phyloP scores from a whole-genome alignment of 2,888 invertebrate genomes.

The Drosophila kanekoi region DNA sequence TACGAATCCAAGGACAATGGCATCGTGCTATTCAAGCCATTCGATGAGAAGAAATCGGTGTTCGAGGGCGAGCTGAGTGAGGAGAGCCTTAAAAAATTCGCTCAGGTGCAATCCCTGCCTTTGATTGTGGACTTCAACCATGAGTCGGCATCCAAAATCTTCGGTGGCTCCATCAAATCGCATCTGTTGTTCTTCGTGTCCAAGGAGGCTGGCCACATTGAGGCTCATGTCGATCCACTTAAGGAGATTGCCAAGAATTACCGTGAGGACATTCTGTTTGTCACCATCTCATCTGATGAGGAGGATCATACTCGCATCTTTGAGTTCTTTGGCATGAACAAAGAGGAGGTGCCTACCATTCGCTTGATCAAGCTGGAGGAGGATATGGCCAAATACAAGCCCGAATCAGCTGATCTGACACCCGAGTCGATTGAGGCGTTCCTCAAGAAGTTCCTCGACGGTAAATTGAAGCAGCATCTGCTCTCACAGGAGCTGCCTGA shows the following conservation, averaged over 20 bases:
- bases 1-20: slow-evolving; percentile 92
- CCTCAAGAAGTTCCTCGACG: slow-evolving; percentile 95
- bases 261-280: slow-evolving; percentile 96
- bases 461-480: slow-evolving; percentile 97
- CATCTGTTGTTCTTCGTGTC: slow-evolving; percentile 98
- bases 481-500: slow-evolving; percentile 97
- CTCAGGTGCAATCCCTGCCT: slow-evolving; percentile 93
- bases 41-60: slow-evolving; percentile 93
- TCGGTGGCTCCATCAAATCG: slow-evolving; percentile 98
- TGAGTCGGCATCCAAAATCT: slow-evolving; percentile 98
- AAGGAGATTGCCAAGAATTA: slow-evolving; percentile 94
- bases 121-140: slow-evolving; percentile 98
- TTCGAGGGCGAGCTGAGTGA: slow-evolving; percentile 90
- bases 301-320: slow-evolving; percentile 98
- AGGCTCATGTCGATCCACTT: slow-evolving; percentile 91
- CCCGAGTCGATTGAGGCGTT: slow-evolving; percentile 87
- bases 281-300: slow-evolving; percentile 97
- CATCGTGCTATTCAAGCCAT: slow-evolving; percentile 96
- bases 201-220: slow-evolving; percentile 94
- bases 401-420: slow-evolving; percentile 86
- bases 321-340: slow-evolving; percentile 99
- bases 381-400: slow-evolving; percentile 99
- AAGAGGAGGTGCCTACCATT: slow-evolving; percentile 95
- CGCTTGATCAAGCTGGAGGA: slow-evolving; percentile 97
- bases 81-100: slow-evolving; percentile 92